Percentiles rank a stretch among this genome's conserved stretches.
phyloP scores from a whole-genome alignment of 2,797 vertebrate genomes.

The Phalanger gymnotis region DNA sequence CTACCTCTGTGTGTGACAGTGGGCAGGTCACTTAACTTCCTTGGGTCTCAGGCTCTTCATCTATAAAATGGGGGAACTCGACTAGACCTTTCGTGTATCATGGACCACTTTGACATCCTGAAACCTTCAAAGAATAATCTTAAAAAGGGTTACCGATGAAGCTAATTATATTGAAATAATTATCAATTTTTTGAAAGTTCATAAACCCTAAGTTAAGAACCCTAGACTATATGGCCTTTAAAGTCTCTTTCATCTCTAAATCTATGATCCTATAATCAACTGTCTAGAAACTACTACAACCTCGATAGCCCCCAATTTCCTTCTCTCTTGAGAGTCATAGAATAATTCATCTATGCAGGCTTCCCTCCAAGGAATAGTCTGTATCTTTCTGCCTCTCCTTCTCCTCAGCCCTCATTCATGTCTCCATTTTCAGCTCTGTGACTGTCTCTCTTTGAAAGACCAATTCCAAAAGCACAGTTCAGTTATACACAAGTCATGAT shows the following conservation, averaged over 20 bases:
- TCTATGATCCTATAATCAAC: neutral
- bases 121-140: neutral
- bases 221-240: neutral
- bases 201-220: neutral
- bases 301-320: neutral
- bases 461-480: neutral
- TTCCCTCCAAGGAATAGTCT: no score
- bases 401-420: neutral
- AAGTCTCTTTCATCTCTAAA: neutral
- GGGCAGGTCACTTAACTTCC: neutral
- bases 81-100: neutral
- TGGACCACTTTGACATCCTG: neutral
- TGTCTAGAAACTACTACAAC: neutral
- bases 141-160: neutral
- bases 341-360: no score
- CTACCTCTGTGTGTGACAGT: neutral
- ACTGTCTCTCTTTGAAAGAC: neutral
- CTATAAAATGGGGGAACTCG: neutral
- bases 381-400: neutral
- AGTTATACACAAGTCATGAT: neutral
- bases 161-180: neutral
- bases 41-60: neutral
- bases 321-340: neutral
- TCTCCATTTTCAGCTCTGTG: neutral
- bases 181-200: neutral